Evolutionary conservation across 2,113 vertebrate genomes (phyloP).

Genomic region (Serinus canaria): DNA sequence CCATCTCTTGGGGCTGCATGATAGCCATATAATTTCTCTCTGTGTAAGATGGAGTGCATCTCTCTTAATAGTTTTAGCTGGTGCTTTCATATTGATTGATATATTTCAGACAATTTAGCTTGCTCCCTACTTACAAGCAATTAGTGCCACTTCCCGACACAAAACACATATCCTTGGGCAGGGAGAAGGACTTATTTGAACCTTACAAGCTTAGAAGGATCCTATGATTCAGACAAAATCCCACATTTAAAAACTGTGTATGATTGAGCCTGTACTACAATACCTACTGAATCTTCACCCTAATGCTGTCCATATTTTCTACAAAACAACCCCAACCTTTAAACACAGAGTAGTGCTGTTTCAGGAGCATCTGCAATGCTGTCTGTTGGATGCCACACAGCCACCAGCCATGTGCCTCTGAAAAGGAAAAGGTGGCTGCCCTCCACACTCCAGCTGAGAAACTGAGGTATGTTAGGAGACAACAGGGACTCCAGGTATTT

Average conservation of each 20-base stretch:
- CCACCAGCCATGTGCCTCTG: background rate
- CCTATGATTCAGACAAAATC: background rate
- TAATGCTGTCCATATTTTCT: background rate
- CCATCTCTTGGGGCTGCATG: background rate
- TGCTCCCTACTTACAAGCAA: constrained; percentile 35
- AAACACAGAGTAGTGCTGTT: background rate
- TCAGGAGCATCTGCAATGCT: background rate
- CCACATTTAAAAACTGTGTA: background rate
- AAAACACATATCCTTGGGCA: background rate
- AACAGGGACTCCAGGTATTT: background rate
- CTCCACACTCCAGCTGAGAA: background rate
- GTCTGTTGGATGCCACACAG: background rate
- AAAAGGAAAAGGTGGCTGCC: background rate
- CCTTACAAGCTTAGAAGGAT: background rate
- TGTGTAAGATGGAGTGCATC: background rate
- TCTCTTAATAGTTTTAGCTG: background rate
- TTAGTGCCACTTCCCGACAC: constrained; percentile 18
- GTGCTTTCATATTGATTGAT: constrained; percentile 44
- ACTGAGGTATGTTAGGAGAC: background rate
- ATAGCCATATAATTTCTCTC: background rate
- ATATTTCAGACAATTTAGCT: constrained; percentile 32
- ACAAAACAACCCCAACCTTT: background rate
- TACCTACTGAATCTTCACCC: background rate
- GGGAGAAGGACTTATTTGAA: background rate
- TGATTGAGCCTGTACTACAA: background rate